Evolutionary conservation across 1,140 invertebrate genomes (phyloP).

Genomic region (Calliphora vicina): DNA sequence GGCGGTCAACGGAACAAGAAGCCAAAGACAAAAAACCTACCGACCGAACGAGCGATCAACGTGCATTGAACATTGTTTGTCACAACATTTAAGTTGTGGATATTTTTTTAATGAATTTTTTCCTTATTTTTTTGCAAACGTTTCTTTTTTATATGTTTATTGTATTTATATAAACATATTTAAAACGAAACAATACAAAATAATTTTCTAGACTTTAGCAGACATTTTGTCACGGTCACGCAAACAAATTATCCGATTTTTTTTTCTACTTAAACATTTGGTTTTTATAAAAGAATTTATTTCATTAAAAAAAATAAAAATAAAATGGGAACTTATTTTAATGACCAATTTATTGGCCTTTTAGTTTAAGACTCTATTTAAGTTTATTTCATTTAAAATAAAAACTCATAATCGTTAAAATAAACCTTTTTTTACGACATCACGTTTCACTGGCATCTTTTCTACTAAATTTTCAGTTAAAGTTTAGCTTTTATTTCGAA

Average conservation of each 20-base stretch:
- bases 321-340: too few relatives aligned
- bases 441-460: too few relatives aligned
- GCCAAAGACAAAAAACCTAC: neutral
- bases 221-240: conserved; percentile 39
- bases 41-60: too few relatives aligned
- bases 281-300: too few relatives aligned
- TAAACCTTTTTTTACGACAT: too few relatives aligned
- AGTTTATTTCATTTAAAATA: too few relatives aligned
- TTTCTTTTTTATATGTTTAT: neutral
- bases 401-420: too few relatives aligned
- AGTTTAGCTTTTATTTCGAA: too few relatives aligned
- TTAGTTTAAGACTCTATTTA: too few relatives aligned
- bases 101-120: conserved; percentile 17
- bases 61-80: neutral
- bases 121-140: neutral
- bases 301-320: neutral
- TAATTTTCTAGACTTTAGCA: neutral
- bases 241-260: conserved; percentile 38
- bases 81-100: neutral
- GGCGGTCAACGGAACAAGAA: conserved; percentile 4
- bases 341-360: too few relatives aligned
- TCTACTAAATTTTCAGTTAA: too few relatives aligned
- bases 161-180: neutral
- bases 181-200: neutral
- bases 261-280: neutral